Evolutionary conservation across 1,140 invertebrate species (phyloP).

Genomic region (Philotrypesis tridentata): DNA sequence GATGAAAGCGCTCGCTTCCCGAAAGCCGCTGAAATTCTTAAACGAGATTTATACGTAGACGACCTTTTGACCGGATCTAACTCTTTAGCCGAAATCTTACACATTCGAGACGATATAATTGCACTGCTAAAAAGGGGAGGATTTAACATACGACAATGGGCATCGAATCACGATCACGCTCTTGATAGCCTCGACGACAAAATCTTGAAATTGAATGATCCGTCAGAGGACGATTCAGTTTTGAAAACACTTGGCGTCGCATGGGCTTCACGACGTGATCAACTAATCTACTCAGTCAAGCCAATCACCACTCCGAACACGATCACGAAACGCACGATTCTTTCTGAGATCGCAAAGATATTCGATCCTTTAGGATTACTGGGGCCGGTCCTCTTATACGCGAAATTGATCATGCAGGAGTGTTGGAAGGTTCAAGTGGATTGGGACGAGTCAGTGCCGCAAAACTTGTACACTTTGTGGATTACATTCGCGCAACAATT

Average conservation of each 20-base stretch:
- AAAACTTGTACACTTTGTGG: conserved; percentile 5
- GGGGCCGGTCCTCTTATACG: conserved; percentile 14
- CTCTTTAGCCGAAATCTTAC: neutral
- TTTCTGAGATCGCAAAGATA: conserved; percentile 39
- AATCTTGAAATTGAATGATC: neutral
- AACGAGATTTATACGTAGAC: conserved; percentile 15
- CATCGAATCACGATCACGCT: neutral
- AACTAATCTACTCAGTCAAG: neutral
- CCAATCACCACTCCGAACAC: neutral
- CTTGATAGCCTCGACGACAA: neutral
- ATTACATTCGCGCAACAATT: conserved; percentile 5
- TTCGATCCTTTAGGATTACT: conserved; percentile 45
- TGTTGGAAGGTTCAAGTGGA: conserved; percentile 11
- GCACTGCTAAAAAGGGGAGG: neutral
- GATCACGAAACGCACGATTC: conserved; percentile 24
- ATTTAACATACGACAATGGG: neutral
- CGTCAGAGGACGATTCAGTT: neutral
- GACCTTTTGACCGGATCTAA: neutral
- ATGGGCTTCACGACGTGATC: too few species aligned
- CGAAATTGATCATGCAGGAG: conserved; percentile 40
- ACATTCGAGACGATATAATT: neutral
- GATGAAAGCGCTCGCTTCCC: neutral
- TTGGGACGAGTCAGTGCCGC: conserved; percentile 45
- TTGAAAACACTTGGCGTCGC: neutral
- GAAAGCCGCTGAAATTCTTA: neutral